These are phyloP conservation scores for Nemotelus pantherinus DNA, from an alignment of 2,888 invertebrate genomes.

Conservation along the genomic window DNA sequence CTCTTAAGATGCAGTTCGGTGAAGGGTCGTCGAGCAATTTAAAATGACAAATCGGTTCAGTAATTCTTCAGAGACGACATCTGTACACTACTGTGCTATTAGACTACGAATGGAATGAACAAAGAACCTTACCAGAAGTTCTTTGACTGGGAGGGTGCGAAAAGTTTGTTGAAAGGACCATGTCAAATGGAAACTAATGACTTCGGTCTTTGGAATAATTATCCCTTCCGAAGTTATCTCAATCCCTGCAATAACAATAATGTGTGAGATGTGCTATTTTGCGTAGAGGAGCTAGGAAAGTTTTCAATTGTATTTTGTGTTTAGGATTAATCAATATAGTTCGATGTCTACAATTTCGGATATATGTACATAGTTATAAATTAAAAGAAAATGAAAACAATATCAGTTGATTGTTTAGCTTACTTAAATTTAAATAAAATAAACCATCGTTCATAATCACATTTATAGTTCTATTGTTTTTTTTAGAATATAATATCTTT, in stretches of 20 bases:
- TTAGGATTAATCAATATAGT: too few relatives aligned
- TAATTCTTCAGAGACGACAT: conserved; percentile 44
- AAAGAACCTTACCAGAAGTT: neutral
- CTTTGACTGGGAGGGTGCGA: neutral
- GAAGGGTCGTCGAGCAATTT: conserved; percentile 43
- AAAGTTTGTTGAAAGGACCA: conserved; percentile 22
- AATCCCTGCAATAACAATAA: neutral
- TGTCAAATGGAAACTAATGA: conserved; percentile 37
- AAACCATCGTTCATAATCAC: too few relatives aligned
- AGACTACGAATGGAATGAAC: neutral
- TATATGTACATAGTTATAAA: too few relatives aligned
- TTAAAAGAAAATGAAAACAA: too few relatives aligned
- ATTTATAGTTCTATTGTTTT: too few relatives aligned
- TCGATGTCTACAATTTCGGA: too few relatives aligned
- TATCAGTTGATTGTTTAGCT: too few relatives aligned
- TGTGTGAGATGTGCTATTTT: neutral
- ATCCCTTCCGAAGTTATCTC: neutral
- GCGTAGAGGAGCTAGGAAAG: too few relatives aligned
- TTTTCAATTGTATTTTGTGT: too few relatives aligned
- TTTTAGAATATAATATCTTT: too few relatives aligned
- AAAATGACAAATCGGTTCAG: conserved; percentile 49
- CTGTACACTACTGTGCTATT: conserved; percentile 29
- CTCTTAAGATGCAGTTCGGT: conserved; percentile 12
- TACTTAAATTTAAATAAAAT: too few relatives aligned
- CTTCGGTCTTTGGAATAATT: conserved; percentile 11